These are phyloP conservation scores for Burhinus oedicnemus DNA, from an alignment of 2,113 vertebrate species.

Conservation along the genomic window DNA sequence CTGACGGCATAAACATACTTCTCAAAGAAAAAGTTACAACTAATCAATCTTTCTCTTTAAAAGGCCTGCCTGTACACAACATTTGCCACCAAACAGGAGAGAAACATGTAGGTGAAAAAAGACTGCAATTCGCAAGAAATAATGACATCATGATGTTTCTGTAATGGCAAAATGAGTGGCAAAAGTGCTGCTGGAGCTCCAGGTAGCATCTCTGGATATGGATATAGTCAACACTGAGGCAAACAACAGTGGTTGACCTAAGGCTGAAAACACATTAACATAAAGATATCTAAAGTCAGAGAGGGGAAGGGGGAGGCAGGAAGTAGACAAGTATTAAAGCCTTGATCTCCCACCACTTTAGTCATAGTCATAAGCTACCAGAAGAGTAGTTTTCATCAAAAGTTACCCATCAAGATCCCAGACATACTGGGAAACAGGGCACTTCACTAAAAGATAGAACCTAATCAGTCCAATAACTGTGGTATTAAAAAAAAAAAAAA, in stretches of 20 bases:
- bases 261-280: not conserved
- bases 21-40: not conserved
- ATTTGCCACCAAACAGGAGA: not conserved
- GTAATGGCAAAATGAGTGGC: not conserved
- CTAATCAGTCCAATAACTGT: not conserved
- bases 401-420: not conserved
- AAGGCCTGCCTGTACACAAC: not conserved
- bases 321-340: not conserved
- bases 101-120: not conserved
- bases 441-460: not conserved
- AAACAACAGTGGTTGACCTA: not conserved
- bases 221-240: not conserved
- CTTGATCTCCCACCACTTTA: not conserved
- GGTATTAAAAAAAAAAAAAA: not conserved
- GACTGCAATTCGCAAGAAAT: not conserved
- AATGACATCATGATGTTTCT: not conserved
- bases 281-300: not conserved
- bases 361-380: not conserved
- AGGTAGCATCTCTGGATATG: not conserved
- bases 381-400: not conserved
- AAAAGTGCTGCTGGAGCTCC: not conserved
- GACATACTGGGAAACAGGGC: not conserved
- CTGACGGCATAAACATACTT: not conserved
- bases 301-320: not conserved
- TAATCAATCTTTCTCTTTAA: not conserved